Evolutionary conservation across 2,797 vertebrate genomes (phyloP).

Genomic region (Podarcis siculus): DNA sequence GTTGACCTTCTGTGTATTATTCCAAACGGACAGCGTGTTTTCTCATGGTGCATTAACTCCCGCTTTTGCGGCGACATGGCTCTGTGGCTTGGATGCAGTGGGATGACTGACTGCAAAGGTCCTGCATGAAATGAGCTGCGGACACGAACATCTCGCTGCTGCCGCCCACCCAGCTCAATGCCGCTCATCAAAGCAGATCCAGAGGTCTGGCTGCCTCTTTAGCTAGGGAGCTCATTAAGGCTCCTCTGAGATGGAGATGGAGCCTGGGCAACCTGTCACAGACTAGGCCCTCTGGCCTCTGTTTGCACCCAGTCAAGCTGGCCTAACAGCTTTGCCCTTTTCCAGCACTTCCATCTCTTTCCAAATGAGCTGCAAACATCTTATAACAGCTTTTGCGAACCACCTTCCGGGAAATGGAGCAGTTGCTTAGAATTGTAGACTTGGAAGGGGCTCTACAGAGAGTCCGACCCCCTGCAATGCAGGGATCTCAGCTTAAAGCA

Average conservation of each 20-base stretch:
- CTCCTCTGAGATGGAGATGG: conserved; percentile 42
- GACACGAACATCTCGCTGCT: neutral
- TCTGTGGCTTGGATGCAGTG: no score
- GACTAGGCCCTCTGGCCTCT: conserved; percentile 26
- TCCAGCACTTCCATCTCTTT: no score
- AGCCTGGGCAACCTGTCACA: conserved; percentile 35
- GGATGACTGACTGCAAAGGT: neutral
- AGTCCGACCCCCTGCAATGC: no score
- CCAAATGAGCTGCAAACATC: neutral
- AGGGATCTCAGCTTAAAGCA: no score
- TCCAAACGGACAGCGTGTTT: neutral
- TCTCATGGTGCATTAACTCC: neutral
- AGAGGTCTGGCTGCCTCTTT: conserved; percentile 41
- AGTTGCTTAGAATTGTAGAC: no score
- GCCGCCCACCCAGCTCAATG: neutral
- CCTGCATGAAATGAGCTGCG: neutral
- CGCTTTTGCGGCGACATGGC: neutral
- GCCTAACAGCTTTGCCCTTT: neutral
- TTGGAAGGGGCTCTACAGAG: no score
- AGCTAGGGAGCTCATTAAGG: conserved; percentile 60
- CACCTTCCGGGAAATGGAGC: neutral
- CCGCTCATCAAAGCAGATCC: conserved; percentile 26
- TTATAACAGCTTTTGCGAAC: conserved; percentile 25
- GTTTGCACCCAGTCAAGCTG: conserved; percentile 26
- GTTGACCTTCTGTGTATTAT: neutral